Evolutionary conservation across 2,888 invertebrate genomes (phyloP), one percentile per base, ranked within the genome.

Genomic region (Diaperis boleti): DNA sequence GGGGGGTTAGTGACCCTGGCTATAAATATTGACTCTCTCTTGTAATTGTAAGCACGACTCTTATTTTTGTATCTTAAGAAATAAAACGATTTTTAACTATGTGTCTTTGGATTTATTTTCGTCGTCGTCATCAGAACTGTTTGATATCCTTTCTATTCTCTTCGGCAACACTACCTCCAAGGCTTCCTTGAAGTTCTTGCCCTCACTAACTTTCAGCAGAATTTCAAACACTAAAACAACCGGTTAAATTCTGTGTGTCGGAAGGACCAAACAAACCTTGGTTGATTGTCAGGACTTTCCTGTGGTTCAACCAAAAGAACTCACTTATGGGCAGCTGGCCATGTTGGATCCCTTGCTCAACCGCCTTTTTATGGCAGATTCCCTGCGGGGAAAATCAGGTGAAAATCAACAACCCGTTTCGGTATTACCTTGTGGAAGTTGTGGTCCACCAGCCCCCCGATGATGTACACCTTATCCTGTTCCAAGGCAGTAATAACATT

Each of bases 381-480:
- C 96, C 96, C 90, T 94, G 80, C n/a, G n/a, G n/a, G 65, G 84
- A 54, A 15, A 22, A 26, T 8, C 4, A 11, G 31, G n/a, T n/a
- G 13, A 29, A 33, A 10, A 17, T 35, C 13, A 15, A 10, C 18
- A 42, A 18, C n/a, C n/a, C n/a, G 14, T 11, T 13, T 31, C 11
- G 5, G 11, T 5, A 13, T 8, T 78, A 89, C 93, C 86, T 98
- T 98, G 71, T 96, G 92, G 71, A 91, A 87, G 83, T 99, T 99
- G 79, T 99, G 98, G 83, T 99, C 99, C 0, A 99, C 96, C 39
- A 99, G 83, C 17, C 98, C 99, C 33, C 99, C 99, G 79, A 99
- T 98, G 47, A 99, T 89, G 77, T 98, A 99, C 41, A 90, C 87
- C 76, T 91, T 91, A 65, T 89, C 86, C 14, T 91, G 87, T 71